These are phyloP conservation scores for Uropsilus gracilis DNA, from an alignment of 2,113 vertebrate species.

Conservation along the genomic window DNA sequence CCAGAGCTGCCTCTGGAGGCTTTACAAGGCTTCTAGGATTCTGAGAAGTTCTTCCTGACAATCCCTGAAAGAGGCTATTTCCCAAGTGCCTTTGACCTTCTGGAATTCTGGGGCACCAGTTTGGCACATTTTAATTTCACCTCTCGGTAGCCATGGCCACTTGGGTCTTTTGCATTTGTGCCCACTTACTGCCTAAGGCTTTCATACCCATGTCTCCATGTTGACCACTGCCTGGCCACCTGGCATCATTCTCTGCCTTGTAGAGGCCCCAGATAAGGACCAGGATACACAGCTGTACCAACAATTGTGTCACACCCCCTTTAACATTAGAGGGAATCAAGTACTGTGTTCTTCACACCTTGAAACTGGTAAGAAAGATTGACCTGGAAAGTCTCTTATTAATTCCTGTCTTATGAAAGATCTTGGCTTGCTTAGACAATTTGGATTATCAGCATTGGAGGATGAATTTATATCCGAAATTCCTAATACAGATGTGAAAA, in stretches of 20 bases:
- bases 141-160: neutral
- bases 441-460: slow-evolving; percentile 99
- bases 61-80: neutral
- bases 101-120: neutral
- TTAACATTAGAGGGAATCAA: slow-evolving; percentile 91
- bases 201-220: too few species aligned
- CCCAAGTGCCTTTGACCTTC: neutral
- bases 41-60: neutral
- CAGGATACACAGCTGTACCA: slow-evolving; percentile 80
- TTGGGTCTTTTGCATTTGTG: too few species aligned
- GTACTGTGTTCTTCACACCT: slow-evolving; percentile 94
- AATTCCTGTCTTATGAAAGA: slow-evolving; percentile 97
- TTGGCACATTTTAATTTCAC: neutral
- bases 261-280: too few species aligned
- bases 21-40: neutral
- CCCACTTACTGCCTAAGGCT: too few species aligned
- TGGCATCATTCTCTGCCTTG: too few species aligned
- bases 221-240: too few species aligned
- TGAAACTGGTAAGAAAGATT: slow-evolving; percentile 96
- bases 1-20: neutral
- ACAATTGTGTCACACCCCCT: slow-evolving; percentile 89
- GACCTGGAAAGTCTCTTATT: slow-evolving; percentile 93
- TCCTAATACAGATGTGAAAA: slow-evolving; percentile 95
- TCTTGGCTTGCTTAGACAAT: slow-evolving; percentile 95
- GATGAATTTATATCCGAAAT: slow-evolving; percentile 99